Evolutionary conservation across 2,113 vertebrate species (phyloP).

Genomic region (Panthera leo): DNA sequence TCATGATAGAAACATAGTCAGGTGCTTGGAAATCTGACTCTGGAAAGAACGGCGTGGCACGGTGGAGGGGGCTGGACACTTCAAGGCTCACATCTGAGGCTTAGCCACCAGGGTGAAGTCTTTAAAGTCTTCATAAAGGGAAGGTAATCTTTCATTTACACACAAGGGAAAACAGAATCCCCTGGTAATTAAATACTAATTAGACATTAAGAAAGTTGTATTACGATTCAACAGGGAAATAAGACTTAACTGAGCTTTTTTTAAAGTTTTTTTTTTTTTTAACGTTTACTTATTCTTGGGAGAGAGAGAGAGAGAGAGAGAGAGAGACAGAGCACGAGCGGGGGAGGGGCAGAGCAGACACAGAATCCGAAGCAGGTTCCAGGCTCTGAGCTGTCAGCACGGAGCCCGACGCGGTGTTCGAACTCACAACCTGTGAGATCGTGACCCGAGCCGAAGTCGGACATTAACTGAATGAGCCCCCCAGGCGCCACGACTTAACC

Average conservation of each 20-base stretch:
- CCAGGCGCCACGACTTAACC: neutral
- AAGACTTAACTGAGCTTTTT: neutral
- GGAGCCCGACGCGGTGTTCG: too few species aligned
- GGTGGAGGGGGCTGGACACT: neutral
- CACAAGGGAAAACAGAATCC: neutral
- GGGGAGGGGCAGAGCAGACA: too few species aligned
- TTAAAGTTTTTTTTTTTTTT: too few species aligned
- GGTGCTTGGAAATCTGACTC: neutral
- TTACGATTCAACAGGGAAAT: neutral
- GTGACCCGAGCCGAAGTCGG: too few species aligned
- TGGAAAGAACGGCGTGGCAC: neutral
- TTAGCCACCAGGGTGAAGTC: rapidly evolving
- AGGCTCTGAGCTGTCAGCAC: too few species aligned
- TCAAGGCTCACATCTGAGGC: neutral
- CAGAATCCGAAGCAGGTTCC: too few species aligned
- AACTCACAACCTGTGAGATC: too few species aligned
- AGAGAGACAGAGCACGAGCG: too few species aligned
- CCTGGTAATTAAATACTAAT: conserved; percentile 38
- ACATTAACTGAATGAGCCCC: too few species aligned
- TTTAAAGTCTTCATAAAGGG: neutral
- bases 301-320: too few species aligned
- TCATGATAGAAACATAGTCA: rapidly evolving
- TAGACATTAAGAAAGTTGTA: neutral
- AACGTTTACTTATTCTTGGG: too few species aligned
- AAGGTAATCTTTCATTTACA: neutral